A percentile compares a stretch with the other conserved stretches of the same genome.
phyloP scores from a whole-genome alignment of 2,797 vertebrate species.

The Coccyzus lansbergi region DNA sequence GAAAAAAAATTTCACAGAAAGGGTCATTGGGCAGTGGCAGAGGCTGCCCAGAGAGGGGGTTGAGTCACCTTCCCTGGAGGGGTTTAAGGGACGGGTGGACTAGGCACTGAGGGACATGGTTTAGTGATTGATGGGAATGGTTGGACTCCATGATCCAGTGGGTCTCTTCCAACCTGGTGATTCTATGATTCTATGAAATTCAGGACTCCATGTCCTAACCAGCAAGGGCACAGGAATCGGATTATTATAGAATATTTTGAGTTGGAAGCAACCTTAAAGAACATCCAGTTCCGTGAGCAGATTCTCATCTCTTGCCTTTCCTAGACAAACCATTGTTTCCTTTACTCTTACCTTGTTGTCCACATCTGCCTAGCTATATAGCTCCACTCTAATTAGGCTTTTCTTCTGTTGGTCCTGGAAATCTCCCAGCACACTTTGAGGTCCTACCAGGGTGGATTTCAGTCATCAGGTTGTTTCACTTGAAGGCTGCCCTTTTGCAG shows the following conservation, averaged over 20 bases:
- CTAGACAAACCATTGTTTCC: not conserved
- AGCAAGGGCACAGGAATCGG: accelerated
- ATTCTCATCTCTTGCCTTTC: not conserved
- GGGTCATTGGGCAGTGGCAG: too few relatives aligned
- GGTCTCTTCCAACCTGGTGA: too few relatives aligned
- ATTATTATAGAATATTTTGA: too few relatives aligned
- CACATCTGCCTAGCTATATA: accelerated
- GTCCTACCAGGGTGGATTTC: not conserved
- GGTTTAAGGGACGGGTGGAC: too few relatives aligned
- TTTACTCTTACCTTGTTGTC: not conserved
- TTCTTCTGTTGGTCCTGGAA: not conserved
- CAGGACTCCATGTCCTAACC: not conserved
- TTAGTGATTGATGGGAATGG: too few relatives aligned
- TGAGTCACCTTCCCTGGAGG: too few relatives aligned
- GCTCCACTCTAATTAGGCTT: not conserved
- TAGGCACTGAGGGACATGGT: too few relatives aligned
- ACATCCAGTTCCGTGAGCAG: not conserved
- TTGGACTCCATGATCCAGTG: too few relatives aligned
- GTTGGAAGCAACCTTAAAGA: too few relatives aligned
- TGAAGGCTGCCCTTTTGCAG: not conserved
- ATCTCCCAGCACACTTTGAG: not conserved
- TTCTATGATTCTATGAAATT: too few relatives aligned
- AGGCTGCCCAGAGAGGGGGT: too few relatives aligned
- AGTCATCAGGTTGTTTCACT: not conserved
- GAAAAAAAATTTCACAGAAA: too few relatives aligned